Percentiles rank a stretch among this genome's conserved stretches.
Evolutionary conservation across 2,888 invertebrate genomes (phyloP).

Genomic region (Oasisia sp.): DNA sequence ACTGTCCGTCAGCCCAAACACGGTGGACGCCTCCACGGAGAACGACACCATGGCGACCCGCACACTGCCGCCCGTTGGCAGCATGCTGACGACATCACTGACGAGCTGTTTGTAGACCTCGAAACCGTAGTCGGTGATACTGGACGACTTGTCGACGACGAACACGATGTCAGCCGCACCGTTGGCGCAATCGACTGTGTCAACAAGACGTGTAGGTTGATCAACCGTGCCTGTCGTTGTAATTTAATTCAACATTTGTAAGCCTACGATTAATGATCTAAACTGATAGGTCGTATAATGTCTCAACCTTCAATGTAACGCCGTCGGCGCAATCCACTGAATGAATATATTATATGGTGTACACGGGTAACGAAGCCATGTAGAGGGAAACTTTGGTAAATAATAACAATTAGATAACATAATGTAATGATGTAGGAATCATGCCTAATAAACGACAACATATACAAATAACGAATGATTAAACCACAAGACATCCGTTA

Average conservation of each 20-base stretch:
- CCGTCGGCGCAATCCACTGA: too few species aligned
- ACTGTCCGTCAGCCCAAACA: not conserved
- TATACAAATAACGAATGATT: too few species aligned
- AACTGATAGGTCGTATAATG: too few species aligned
- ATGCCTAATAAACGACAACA: too few species aligned
- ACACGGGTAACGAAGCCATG: not conserved
- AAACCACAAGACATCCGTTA: too few species aligned
- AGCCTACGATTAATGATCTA: too few species aligned
- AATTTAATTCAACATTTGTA: too few species aligned
- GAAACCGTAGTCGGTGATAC: not conserved
- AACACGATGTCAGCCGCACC: slow-evolving; percentile 10
- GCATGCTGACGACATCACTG: not conserved
- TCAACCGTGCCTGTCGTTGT: too few species aligned
- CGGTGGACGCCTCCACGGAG: not conserved
- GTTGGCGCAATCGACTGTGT: not conserved
- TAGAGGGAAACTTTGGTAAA: not conserved
- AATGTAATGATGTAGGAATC: too few species aligned
- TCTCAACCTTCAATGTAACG: too few species aligned
- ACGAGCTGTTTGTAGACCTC: not conserved
- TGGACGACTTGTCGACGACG: not conserved
- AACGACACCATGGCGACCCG: slow-evolving; percentile 13
- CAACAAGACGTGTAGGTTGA: too few species aligned
- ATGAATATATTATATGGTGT: not conserved
- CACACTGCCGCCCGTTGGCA: not conserved
- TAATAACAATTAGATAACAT: too few species aligned